A percentile compares a stretch with the other conserved stretches of the same genome.
phyloP scores from a whole-genome alignment of 2,113 vertebrate species.

The Ptychochromis oligacanthus region DNA sequence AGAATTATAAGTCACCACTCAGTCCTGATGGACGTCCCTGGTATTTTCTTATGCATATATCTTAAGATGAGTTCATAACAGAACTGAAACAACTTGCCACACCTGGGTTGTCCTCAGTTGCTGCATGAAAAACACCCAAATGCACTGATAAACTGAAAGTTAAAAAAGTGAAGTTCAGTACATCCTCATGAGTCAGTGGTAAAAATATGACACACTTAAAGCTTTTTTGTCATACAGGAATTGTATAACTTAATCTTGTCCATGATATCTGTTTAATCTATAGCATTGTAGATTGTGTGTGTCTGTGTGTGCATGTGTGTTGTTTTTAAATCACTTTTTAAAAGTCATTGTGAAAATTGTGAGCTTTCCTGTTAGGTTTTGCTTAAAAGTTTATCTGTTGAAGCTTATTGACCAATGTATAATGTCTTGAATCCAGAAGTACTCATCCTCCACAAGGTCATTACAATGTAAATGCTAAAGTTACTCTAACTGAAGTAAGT shows the following conservation, averaged over 20 bases:
- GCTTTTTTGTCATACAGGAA: not conserved
- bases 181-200: not conserved
- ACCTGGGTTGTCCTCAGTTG: slow-evolving; percentile 53
- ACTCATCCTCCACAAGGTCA: not conserved
- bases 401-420: not conserved
- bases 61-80: slow-evolving; percentile 45
- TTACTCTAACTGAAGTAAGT: not conserved
- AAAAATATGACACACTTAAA: slow-evolving; percentile 1
- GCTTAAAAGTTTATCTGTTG: not conserved
- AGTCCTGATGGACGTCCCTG: not conserved
- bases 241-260: not conserved
- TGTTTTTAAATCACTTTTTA: not conserved
- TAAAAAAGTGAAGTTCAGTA: not conserved
- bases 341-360: not conserved
- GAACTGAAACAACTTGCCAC: slow-evolving; percentile 66
- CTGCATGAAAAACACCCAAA: slow-evolving; percentile 16
- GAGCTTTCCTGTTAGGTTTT: not conserved
- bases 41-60: not conserved
- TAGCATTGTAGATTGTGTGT: not conserved
- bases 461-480: not conserved
- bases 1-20: not conserved
- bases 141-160: slow-evolving; percentile 1
- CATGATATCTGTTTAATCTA: not conserved
- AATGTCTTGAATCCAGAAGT: not conserved
- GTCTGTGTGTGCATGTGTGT: not conserved